Conservation (phyloP, 2,797 vertebrate species). For the Mastacembelus armatus region DNA sequence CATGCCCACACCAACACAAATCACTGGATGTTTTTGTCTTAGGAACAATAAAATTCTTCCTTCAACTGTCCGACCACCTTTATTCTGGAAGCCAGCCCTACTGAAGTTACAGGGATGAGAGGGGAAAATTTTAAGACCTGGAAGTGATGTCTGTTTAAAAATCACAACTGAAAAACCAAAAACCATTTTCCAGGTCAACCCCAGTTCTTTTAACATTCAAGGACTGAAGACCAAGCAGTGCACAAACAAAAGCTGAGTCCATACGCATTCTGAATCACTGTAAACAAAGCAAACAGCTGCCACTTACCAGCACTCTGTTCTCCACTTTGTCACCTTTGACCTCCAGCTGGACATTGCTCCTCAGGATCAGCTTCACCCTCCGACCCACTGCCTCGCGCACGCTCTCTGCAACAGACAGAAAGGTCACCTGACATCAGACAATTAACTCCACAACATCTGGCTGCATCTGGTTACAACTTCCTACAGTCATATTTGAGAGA, state of each 20-base stretch:
- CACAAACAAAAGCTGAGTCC: too few species aligned
- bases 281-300: neutral
- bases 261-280: neutral
- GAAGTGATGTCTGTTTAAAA: too few species aligned
- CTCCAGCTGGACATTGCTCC: slow-evolving; percentile 91
- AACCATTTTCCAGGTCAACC: too few species aligned
- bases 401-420: slow-evolving; percentile 84
- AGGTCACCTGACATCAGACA: neutral
- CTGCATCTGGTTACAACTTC: neutral
- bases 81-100: neutral
- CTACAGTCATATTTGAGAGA: too few species aligned
- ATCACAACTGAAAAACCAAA: too few species aligned
- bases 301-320: slow-evolving; percentile 92
- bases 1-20: neutral
- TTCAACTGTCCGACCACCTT: too few species aligned
- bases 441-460: slow-evolving; percentile 4
- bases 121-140: too few species aligned
- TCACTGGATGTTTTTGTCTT: neutral
- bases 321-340: slow-evolving; percentile 94
- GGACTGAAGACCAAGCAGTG: too few species aligned
- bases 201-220: too few species aligned
- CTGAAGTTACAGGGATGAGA: too few species aligned
- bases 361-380: slow-evolving; percentile 89
- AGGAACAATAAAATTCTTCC: neutral
- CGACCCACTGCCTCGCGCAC: slow-evolving; percentile 92